Evolutionary conservation across 2,888 invertebrate genomes (phyloP), one percentile per base, ranked within the genome.

Genomic region (Drosophila emarginata): DNA sequence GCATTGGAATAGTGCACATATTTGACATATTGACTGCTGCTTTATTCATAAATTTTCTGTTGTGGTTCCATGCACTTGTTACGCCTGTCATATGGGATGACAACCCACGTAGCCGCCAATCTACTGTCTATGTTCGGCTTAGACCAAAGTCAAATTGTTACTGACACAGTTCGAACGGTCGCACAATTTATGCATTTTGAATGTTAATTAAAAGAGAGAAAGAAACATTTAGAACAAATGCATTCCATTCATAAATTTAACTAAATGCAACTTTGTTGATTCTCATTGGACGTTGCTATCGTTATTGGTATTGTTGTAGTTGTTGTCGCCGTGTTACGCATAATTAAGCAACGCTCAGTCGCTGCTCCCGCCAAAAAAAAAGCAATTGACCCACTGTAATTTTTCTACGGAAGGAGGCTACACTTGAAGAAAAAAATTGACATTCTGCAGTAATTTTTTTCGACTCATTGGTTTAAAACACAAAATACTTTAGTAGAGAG

Each of bases 301-400:
- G 66, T 11, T 32, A 64, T 40, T 57, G 32, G 28, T 56, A 58
- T 59, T 57, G 37, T 36, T 39, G 54, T 69, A 74, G 71, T 77
- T 68, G 63, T 67, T 70, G 77, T 60, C 67, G 81, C 68, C 76
- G 74, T 67, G 82, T 87, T 87, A 87, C 85, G 82, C 82, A 87
- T 82, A 82, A 82, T 82, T 87, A 85, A 82, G 72, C 62, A 75
- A 70, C 78, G 67, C 75, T 78, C 69, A 64, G 85, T 87, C 82
- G 28, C 79, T 77, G 73, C 70, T 76, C 69, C 71, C 15, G 14
- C 14, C 36, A 23, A 50, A 56, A 75, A 81, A 84, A 81, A 84
- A 63, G 61, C 72, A 79, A 74, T 81, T 87, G 87, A 82, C 85
- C 87, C 79, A 82, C 81, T 26, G 60, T 21, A 11, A 21, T 7